A percentile compares a stretch with the other conserved stretches of the same genome.
phyloP scores from a whole-genome alignment of 2,797 vertebrate species.

The Amblyopsis hoosieri region DNA sequence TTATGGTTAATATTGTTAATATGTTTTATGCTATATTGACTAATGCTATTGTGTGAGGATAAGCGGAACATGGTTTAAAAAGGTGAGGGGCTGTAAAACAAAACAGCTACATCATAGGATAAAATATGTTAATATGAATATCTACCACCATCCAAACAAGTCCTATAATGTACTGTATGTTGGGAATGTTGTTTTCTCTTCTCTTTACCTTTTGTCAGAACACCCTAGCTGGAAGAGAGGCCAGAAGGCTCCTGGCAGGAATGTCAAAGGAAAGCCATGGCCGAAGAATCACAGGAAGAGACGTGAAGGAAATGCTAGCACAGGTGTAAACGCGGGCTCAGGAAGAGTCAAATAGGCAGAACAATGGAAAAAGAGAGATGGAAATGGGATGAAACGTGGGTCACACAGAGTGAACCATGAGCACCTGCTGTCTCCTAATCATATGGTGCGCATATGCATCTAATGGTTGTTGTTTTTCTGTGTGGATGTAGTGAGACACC shows the following conservation, averaged over 20 bases:
- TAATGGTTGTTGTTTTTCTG: no score
- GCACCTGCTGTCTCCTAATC: slow-evolving; percentile 54
- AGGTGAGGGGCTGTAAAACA: neutral
- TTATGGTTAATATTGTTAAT: no score
- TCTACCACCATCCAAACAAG: neutral
- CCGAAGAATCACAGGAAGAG: slow-evolving; percentile 62
- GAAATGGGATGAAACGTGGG: slow-evolving; percentile 47
- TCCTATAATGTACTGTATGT: slow-evolving; percentile 17
- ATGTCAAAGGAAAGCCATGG: slow-evolving; percentile 55
- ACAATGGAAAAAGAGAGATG: slow-evolving; percentile 59
- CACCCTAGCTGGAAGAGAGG: slow-evolving; percentile 44
- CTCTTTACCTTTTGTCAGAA: slow-evolving; percentile 19
- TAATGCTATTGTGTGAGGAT: no score
- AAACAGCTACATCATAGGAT: neutral
- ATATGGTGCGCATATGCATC: no score
- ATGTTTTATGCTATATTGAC: no score
- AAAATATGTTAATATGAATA: neutral
- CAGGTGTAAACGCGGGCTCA: slow-evolving; percentile 33
- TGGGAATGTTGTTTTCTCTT: slow-evolving; percentile 4
- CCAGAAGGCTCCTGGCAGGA: slow-evolving; percentile 26
- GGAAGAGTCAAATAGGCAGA: slow-evolving; percentile 50
- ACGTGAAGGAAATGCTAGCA: slow-evolving; percentile 61
- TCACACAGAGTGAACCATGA: slow-evolving; percentile 34
- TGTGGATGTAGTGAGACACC: no score
- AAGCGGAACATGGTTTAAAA: neutral